Conservation (phyloP, 2,797 vertebrate genomes). For the Gobionotothen gibberifrons region DNA sequence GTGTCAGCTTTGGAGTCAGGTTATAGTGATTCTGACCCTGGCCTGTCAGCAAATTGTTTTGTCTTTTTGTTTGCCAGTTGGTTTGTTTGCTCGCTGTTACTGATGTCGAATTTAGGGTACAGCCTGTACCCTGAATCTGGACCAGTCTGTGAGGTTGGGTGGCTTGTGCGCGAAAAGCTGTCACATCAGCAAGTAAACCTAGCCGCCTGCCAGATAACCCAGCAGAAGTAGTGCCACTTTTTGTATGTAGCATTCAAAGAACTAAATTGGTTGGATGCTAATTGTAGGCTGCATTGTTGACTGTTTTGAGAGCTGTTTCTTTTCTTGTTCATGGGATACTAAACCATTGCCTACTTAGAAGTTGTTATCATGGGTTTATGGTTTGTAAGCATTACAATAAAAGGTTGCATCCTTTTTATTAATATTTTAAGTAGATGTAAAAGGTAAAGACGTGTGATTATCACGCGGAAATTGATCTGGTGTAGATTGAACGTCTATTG, state of each 20-base stretch:
- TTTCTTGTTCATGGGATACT: background rate
- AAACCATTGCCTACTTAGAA: background rate
- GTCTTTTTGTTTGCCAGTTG: constrained; percentile 23
- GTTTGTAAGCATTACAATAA: background rate
- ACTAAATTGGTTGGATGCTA: background rate
- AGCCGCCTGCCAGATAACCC: constrained; percentile 35
- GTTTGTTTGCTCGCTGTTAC: constrained; percentile 40
- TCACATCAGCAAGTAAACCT: constrained; percentile 52
- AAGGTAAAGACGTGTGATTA: background rate
- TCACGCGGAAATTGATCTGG: background rate
- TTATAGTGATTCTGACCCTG: background rate
- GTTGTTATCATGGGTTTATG: background rate
- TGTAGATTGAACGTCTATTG: background rate
- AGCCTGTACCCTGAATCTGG: constrained; percentile 31
- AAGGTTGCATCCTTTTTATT: background rate
- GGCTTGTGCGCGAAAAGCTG: constrained; percentile 44
- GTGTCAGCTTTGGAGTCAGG: constrained; percentile 3
- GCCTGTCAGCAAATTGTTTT: constrained; percentile 8
- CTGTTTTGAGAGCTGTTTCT: background rate
- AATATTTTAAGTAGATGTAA: too few species aligned
- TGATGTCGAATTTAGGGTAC: constrained; percentile 28
- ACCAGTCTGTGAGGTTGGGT: constrained; percentile 30
- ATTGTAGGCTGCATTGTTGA: background rate
- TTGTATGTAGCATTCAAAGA: constrained; percentile 14
- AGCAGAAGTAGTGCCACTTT: background rate